Percentiles rank a stretch among this genome's conserved stretches.
phyloP scores from a whole-genome alignment of 92 coral and sea anemone genomes.

The Anthopleura xanthogrammica region DNA sequence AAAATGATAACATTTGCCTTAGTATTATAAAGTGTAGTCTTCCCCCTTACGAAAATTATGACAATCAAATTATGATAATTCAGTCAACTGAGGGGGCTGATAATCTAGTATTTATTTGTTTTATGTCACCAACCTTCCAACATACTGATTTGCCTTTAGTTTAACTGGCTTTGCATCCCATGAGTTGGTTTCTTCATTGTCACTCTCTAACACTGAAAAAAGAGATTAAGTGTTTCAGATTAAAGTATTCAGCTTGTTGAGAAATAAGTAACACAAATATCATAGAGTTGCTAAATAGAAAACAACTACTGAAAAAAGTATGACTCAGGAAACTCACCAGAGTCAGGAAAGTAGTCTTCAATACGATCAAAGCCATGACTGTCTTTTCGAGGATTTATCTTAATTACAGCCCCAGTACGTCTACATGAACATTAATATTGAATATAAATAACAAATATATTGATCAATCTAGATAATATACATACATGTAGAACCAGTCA shows the following conservation, averaged over 20 bases:
- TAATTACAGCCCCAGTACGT: constrained; percentile 75
- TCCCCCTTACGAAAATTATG: too few relatives aligned
- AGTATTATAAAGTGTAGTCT: neutral
- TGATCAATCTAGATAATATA: too few relatives aligned
- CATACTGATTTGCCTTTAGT: neutral
- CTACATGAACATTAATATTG: constrained; percentile 21
- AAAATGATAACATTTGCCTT: neutral
- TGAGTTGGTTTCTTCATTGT: neutral
- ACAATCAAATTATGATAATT: too few relatives aligned
- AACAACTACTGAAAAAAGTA: too few relatives aligned
- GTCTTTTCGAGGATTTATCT: constrained; percentile 57
- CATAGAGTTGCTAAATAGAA: neutral
- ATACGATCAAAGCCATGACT: neutral
- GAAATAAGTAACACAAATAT: neutral
- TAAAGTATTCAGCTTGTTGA: too few relatives aligned
- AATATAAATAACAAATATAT: too few relatives aligned
- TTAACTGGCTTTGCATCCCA: neutral
- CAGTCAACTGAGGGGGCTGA: too few relatives aligned
- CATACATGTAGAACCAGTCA: too few relatives aligned
- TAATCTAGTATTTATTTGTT: too few relatives aligned
- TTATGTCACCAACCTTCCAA: neutral
- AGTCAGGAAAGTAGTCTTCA: constrained; percentile 26
- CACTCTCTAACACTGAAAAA: neutral
- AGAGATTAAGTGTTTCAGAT: neutral
- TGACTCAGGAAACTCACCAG: constrained; percentile 35